Conservation (phyloP, 2,113 vertebrate species). For the Sinocyclocheilus maitianheensis region DNA sequence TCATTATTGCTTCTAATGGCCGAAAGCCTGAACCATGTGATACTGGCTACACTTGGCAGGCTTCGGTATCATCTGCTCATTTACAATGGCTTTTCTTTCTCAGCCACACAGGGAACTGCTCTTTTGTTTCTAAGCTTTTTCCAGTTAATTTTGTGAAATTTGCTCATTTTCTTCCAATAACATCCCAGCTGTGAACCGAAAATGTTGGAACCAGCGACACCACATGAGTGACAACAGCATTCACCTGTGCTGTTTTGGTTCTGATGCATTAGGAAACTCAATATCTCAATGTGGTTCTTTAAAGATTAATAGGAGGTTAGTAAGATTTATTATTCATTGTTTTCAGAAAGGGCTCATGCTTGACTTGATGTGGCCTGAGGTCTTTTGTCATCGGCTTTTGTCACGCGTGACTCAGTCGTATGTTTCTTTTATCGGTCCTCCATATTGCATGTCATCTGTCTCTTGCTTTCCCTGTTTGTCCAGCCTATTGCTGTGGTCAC, state of each 20-base stretch:
- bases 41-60: conserved; percentile 29
- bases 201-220: conserved; percentile 52
- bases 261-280: conserved; percentile 68
- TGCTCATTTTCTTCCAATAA: background rate
- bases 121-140: conserved; percentile 1
- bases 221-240: conserved; percentile 65
- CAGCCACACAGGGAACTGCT: background rate
- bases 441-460: conserved; percentile 36
- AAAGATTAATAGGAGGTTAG: conserved; percentile 78
- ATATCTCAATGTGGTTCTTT: conserved; percentile 74
- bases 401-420: conserved; percentile 52
- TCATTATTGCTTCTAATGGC: background rate
- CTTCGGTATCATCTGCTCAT: background rate
- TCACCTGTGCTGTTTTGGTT: conserved; percentile 61
- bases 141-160: background rate
- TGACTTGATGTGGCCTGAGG: conserved; percentile 53
- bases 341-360: conserved; percentile 67
- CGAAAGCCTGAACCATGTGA: conserved; percentile 12
- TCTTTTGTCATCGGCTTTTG: conserved; percentile 61
- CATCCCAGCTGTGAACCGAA: conserved; percentile 44
- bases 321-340: conserved; percentile 79
- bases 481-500: background rate
- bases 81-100: background rate
- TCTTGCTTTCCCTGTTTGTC: conserved; percentile 5
- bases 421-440: conserved; percentile 40